Conservation (phyloP, 1,140 invertebrate species). For the Subanguina moxae region DNA sequence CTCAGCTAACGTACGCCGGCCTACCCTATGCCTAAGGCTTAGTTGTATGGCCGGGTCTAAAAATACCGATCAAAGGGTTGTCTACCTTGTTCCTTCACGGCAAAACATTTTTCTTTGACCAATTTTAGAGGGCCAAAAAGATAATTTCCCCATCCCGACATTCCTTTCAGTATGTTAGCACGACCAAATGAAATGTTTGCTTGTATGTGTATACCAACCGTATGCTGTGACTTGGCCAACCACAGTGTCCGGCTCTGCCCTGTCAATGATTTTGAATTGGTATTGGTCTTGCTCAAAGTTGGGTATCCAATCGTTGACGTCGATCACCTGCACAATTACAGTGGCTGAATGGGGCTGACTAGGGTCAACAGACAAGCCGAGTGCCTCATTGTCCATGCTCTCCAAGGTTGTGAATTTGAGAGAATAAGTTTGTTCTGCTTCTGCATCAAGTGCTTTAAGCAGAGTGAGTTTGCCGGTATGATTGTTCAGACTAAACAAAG, state of each 20-base stretch:
- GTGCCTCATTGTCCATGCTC: slow-evolving; percentile 16
- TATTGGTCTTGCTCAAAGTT: slow-evolving; percentile 52
- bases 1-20: too few relatives aligned
- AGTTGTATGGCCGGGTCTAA: too few relatives aligned
- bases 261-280: slow-evolving; percentile 39
- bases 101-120: slow-evolving; percentile 12
- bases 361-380: slow-evolving; percentile 22
- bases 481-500: slow-evolving; percentile 25
- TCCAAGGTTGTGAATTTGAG: slow-evolving; percentile 48
- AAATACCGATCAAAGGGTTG: neutral
- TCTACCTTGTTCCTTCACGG: neutral
- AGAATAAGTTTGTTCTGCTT: slow-evolving; percentile 36
- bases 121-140: too few relatives aligned
- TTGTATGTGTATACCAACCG: slow-evolving; percentile 54
- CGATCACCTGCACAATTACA: slow-evolving; percentile 49
- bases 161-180: too few relatives aligned
- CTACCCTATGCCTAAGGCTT: too few relatives aligned
- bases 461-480: slow-evolving; percentile 46
- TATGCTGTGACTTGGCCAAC: slow-evolving; percentile 55
- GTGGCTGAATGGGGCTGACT: slow-evolving; percentile 44
- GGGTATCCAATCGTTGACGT: slow-evolving; percentile 59
- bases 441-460: slow-evolving; percentile 51
- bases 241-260: slow-evolving; percentile 52
- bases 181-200: too few relatives aligned
- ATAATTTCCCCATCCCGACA: too few relatives aligned